phyloP scores from a whole-genome alignment of 2,113 vertebrate genomes.

The Petrocephalus zakoni region DNA sequence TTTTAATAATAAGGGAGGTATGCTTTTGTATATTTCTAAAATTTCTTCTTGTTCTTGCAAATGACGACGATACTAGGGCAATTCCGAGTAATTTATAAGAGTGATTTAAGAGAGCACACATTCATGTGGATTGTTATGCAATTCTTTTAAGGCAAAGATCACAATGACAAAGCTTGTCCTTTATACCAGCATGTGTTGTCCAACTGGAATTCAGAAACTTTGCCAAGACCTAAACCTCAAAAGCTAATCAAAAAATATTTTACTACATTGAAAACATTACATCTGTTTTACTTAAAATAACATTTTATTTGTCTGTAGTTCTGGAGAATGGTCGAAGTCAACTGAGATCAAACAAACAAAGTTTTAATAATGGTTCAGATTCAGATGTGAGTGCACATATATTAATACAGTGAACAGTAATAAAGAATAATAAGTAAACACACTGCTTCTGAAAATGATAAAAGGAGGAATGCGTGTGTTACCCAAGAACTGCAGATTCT shows the following conservation, averaged over 20 bases:
- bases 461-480: not conserved
- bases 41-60: not conserved
- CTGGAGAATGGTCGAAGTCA: not conserved
- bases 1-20: not conserved
- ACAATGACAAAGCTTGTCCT: not conserved
- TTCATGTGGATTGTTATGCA: not conserved
- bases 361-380: not conserved
- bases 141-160: not conserved
- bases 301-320: not conserved
- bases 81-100: not conserved
- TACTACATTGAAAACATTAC: not conserved
- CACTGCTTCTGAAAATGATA: not conserved
- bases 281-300: not conserved
- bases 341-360: not conserved
- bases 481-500: not conserved
- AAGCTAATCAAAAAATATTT: not conserved
- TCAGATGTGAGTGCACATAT: not conserved
- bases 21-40: not conserved
- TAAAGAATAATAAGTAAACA: not conserved
- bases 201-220: not conserved
- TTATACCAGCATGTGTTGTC: not conserved
- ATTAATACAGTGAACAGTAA: not conserved
- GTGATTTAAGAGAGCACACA: not conserved
- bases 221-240: not conserved
- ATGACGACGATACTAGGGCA: not conserved